These are phyloP conservation scores for Gallinago paraguaiae DNA, from an alignment of 2,113 vertebrate species.

Conservation along the genomic window DNA sequence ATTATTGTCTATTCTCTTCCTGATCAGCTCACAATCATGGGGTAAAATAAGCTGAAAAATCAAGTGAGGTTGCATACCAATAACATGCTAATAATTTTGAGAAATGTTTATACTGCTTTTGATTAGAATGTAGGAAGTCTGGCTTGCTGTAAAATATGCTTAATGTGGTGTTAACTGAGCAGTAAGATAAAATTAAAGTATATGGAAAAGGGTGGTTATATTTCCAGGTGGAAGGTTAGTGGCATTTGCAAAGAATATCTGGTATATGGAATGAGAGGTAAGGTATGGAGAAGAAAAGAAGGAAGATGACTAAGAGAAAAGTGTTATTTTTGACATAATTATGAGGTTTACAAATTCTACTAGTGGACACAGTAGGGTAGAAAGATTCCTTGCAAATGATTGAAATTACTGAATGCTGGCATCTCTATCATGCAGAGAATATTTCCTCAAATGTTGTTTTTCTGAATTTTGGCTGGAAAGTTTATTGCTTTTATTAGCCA, in stretches of 20 bases:
- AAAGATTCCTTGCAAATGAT: neutral
- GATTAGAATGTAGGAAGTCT: neutral
- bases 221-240: neutral
- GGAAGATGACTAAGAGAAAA: neutral
- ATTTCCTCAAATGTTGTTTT: neutral
- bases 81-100: neutral
- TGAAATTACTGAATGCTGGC: neutral
- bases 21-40: neutral
- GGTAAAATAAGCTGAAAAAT: slow-evolving; percentile 4
- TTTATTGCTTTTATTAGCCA: neutral
- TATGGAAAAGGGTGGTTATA: neutral
- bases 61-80: neutral
- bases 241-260: neutral
- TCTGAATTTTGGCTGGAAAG: neutral
- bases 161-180: neutral
- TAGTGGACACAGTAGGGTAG: neutral
- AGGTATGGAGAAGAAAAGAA: neutral
- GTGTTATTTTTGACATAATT: neutral
- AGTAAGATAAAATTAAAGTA: neutral
- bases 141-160: neutral
- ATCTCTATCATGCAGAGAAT: neutral
- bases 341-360: neutral
- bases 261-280: neutral
- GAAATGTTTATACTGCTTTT: neutral
- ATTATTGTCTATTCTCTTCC: neutral